Conservation (phyloP, 37 sponge, comb jelly and placozoan species). For the Aphrocallistes beatrix region DNA sequence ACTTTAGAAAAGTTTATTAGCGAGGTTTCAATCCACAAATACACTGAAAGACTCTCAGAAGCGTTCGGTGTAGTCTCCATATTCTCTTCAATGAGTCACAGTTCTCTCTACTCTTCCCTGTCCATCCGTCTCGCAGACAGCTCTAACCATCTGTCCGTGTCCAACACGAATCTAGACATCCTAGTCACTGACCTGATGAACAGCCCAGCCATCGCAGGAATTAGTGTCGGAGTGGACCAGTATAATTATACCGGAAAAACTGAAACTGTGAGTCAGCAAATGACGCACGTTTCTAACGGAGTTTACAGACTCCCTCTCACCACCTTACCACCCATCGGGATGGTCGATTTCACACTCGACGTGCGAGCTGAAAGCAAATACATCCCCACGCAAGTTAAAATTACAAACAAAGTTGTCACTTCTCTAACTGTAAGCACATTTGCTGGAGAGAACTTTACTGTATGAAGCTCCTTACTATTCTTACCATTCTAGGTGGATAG, state of each 20-base stretch:
- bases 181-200: slow-evolving; percentile 17
- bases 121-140: not conserved
- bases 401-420: not conserved
- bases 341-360: not conserved
- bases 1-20: not conserved
- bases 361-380: not conserved
- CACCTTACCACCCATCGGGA: not conserved
- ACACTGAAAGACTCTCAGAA: not conserved
- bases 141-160: not conserved
- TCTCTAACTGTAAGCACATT: not conserved
- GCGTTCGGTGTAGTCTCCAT: not conserved
- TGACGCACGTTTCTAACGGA: not conserved
- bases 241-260: not conserved
- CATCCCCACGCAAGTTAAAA: not conserved
- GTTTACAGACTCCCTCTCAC: not conserved
- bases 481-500: slow-evolving; percentile 16
- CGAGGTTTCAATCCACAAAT: not conserved
- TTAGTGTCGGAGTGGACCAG: not conserved
- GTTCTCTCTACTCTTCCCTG: not conserved
- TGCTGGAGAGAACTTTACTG: not conserved
- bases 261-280: not conserved
- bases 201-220: slow-evolving; percentile 6
- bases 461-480: not conserved
- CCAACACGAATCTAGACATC: slow-evolving; percentile 1
- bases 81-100: not conserved